A percentile compares a stretch with the other conserved stretches of the same genome.
These are phyloP conservation scores for Triplophysa rosa DNA, from an alignment of 2,113 vertebrate species.

Conservation along the genomic window DNA sequence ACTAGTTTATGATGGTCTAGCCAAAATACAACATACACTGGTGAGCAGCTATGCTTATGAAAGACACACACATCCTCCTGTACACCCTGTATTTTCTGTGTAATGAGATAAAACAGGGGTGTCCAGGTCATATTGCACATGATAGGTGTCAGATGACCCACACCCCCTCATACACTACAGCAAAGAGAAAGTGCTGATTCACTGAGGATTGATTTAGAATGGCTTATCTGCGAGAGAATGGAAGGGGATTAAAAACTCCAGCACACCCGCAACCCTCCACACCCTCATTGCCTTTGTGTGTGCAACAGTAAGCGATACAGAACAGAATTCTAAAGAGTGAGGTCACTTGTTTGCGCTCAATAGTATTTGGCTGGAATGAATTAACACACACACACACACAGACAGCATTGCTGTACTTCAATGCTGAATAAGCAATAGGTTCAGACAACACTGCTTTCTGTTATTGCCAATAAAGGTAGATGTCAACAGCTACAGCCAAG, in stretches of 20 bases:
- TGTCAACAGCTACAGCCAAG: not conserved
- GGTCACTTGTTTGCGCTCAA: slow-evolving; percentile 71
- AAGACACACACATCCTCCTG: not conserved
- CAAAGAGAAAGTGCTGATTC: slow-evolving; percentile 77
- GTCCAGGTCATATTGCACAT: slow-evolving; percentile 37
- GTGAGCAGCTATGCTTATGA: not conserved
- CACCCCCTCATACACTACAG: slow-evolving; percentile 29
- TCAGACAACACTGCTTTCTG: slow-evolving; percentile 36
- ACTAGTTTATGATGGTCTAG: too few species aligned
- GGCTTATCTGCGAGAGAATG: slow-evolving; percentile 74
- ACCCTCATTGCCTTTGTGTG: slow-evolving; percentile 58
- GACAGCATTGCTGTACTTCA: slow-evolving; percentile 30
- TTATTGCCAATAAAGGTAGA: slow-evolving; percentile 46
- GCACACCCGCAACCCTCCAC: slow-evolving; percentile 56
- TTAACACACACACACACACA: not conserved
- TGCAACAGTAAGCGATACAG: slow-evolving; percentile 53
- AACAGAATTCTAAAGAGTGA: slow-evolving; percentile 62
- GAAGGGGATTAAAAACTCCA: slow-evolving; percentile 68
- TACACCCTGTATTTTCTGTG: not conserved
- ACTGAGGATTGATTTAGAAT: slow-evolving; percentile 70
- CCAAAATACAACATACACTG: too few species aligned
- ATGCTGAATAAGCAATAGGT: slow-evolving; percentile 62
- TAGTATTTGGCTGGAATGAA: slow-evolving; percentile 39
- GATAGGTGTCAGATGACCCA: slow-evolving; percentile 45
- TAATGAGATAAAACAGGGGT: slow-evolving; percentile 7